phyloP scores from a whole-genome alignment of 1,140 invertebrate genomes.

The Drosophila subpulchrella region DNA sequence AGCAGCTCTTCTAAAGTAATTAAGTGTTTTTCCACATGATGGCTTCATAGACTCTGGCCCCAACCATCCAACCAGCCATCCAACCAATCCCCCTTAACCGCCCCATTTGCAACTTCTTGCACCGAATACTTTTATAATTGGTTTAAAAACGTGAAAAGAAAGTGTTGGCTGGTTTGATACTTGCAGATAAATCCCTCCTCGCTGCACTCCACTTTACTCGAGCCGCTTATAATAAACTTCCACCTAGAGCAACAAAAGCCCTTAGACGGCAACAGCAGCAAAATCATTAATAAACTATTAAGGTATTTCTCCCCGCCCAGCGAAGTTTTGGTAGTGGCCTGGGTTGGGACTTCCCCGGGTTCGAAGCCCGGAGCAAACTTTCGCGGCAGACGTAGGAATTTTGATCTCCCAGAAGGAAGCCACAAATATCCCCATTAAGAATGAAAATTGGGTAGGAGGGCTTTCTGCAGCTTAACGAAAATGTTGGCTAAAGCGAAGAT shows the following conservation, averaged over 20 bases:
- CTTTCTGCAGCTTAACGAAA: not conserved
- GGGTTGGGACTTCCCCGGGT: not conserved
- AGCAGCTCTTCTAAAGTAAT: slow-evolving; percentile 79
- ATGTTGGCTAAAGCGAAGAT: not conserved
- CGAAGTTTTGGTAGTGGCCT: not conserved
- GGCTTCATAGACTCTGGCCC: slow-evolving; percentile 70
- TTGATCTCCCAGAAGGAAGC: slow-evolving; percentile 51
- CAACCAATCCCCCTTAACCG: not conserved
- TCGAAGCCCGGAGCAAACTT: slow-evolving; percentile 41
- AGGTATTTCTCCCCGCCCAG: slow-evolving; percentile 60
- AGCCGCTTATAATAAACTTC: slow-evolving; percentile 75
- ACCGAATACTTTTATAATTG: slow-evolving; percentile 79
- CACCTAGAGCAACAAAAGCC: slow-evolving; percentile 41
- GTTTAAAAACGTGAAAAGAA: slow-evolving; percentile 78
- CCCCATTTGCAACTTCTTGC: slow-evolving; percentile 39
- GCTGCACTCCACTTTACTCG: slow-evolving; percentile 26
- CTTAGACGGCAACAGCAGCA: slow-evolving; percentile 31
- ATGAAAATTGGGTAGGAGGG: slow-evolving; percentile 17
- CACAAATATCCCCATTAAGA: slow-evolving; percentile 49
- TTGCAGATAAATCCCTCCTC: slow-evolving; percentile 62
- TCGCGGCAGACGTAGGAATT: slow-evolving; percentile 51
- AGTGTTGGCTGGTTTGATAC: slow-evolving; percentile 74
- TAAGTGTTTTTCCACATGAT: slow-evolving; percentile 83
- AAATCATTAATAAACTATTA: slow-evolving; percentile 83
- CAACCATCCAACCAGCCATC: slow-evolving; percentile 18